Base-by-base conservation (phyloP, 1,140 invertebrate genomes). In the Hormaphis cornu region DNA sequence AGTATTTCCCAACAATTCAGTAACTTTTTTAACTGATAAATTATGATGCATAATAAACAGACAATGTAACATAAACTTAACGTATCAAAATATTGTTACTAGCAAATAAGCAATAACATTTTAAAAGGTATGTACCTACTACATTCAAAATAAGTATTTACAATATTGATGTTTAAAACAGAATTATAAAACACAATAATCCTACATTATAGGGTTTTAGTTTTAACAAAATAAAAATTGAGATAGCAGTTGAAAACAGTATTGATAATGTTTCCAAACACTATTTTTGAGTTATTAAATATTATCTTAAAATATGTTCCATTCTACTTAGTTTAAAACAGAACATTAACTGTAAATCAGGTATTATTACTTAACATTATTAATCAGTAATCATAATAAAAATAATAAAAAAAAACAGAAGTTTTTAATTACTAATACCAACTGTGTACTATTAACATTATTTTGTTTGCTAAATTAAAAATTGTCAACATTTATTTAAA, bases 61-160 rank as follows among this genome's bases (percentile, higher is more conserved):
- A 56, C 18, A 35, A 56, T 56, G 18, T 56, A 56, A 35, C 53
- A 35, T 56, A 56, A 56, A 56, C 53, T 56, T 56, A 56, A 56
- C 30, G 18, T 37, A 22, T 56, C 37, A 56, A 56, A 54, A 37
- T 7, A 37, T 35, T 37, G 30, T 37, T 37, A 22, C 14, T 56
- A 56, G 26, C 3, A n/a, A 54, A 2, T 33, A 54, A 56, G 37
- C 22, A 35, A 53, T 30, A 30, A 53, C 37, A 56, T 22, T 30
- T 53, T 53, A 53, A 14, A 53, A 18, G 26, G 26, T 26, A 28
- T 30, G 37, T 40, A 12, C 2, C 16, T 8, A 42, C 40, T 42
- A 42, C 10, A 42, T 42, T 3, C n/a, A 42, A 42, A 42, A 16
- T 42, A 42, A 40, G 2, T 40, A 12, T 2, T 9, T 40, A 40